Evolutionary conservation across 2,888 invertebrate genomes (phyloP), one percentile per base, ranked within the genome.

Genomic region (Eugnorisma glareosa): DNA sequence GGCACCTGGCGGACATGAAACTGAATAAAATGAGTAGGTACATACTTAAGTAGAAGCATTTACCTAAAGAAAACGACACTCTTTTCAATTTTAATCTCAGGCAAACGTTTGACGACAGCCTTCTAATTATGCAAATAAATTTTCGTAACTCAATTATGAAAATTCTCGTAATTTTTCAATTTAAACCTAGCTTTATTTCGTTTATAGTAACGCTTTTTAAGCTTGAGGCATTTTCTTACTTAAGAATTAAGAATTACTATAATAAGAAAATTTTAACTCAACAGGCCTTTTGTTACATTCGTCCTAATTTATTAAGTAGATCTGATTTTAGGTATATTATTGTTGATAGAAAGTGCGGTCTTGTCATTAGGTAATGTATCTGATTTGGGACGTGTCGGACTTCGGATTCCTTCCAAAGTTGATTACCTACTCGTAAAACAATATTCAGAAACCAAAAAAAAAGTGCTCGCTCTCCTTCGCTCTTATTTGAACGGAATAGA

Each of bases 81-180:
- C 28, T 40, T 73, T 75, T 48, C 6, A 0, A 63, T 51, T 73
- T 67, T 4, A n/a, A 13, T 24, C 57, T 59, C 35, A 21, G 66
- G 69, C 28, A 57, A 68, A 43, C 57, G 43, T 59, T 79, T 40
- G 59, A 80, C 72, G 54, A 59, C 73, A 73, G 59, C 43, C 54
- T 66, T 71, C 54, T 71, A 66, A 78, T 73, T 82, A 76, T 59
- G 64, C 51, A 76, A 84, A 78, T 80, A 75, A 72, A 67, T 67
- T 75, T 79, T 75, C 54, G 24, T 76, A 77, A 74, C 57, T 45
- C 66, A 71, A 67, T 71, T 82, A 69, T 31, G 31, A 75, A 66
- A 69, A 64, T 71, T 80, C 57, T 61, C 74, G 40, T 64, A 61
- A 75, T 77, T 76, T 68, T 76, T 67, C 37, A 77, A 78, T 85